A percentile compares a stretch with the other conserved stretches of the same genome.
phyloP scores from a whole-genome alignment of 2,113 vertebrate species.

The Empidonax alnorum region DNA sequence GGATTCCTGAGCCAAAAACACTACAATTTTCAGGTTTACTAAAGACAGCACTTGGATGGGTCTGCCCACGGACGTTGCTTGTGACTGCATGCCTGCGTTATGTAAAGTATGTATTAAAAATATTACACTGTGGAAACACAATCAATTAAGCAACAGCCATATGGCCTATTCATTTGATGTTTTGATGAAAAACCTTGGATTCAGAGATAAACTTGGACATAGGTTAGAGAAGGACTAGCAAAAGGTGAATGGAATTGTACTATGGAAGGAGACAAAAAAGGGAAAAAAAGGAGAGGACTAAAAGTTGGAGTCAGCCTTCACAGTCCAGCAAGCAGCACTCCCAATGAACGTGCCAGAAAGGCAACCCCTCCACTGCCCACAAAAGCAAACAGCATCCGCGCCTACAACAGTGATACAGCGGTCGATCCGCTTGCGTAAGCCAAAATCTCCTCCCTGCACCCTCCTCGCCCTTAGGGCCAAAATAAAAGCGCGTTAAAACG shows the following conservation, averaged over 20 bases:
- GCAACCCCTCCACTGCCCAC: background rate
- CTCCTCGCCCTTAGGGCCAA: constrained; percentile 16
- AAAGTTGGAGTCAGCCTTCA: background rate
- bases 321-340: background rate
- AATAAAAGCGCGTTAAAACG: background rate
- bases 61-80: background rate
- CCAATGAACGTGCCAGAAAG: background rate
- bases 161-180: background rate
- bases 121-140: background rate
- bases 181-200: background rate
- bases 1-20: background rate
- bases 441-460: constrained; percentile 20
- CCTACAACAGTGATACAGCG: background rate
- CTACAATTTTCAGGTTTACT: background rate
- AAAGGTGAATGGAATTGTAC: background rate
- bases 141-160: background rate
- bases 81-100: background rate
- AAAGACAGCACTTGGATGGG: background rate
- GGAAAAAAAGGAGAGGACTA: background rate
- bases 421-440: background rate
- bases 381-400: background rate
- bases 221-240: background rate
- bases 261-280: background rate
- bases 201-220: background rate
- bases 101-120: background rate